Base-by-base conservation (phyloP, 2,888 invertebrate species). In the Limnephilus marmoratus region DNA sequence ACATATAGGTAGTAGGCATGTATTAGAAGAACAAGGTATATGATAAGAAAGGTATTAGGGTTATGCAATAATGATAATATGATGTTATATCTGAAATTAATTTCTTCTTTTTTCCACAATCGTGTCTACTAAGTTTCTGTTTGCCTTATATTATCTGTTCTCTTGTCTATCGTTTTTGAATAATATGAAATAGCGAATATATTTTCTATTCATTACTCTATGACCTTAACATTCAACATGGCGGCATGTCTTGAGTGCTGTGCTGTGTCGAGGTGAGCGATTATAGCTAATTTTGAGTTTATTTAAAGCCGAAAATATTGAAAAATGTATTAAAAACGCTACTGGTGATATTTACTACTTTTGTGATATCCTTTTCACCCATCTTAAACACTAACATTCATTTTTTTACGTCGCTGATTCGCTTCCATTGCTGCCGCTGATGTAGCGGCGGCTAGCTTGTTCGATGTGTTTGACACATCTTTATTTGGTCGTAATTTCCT, bases 171-270 rank as follows among this genome's bases (percentile, higher is more conserved):
- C 24, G 68, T n/a, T 68, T 68, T 53, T n/a, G 9, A 68, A 68
- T 68, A 68, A 4, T 24, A 5, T 68, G 24, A 68, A 68, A 68
- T 68, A 9, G 68, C 68, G 2, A n/a, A 68, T 68, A 68, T 68
- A 5, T 68, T 68, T 68, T 68, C 85, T 34, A 49, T 87, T 29
- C n/a, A 85, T 45, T 85, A 41, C 41, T 87, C 87, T 97, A 53
- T 87, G 87, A 87, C 87, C 49, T 87, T 87, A 97, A 98, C 97
- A 98, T 97, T 97, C 97, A 98, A 98, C 97, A 98, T 98, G 98
- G 98, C 98, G 98, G 98, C 98, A 98, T 98, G 98, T 98, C 98
- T 98, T 98, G 98, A 98, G 98, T 98, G 98, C 98, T 98, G 97
- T 98, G 98, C 98, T 98, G 98, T 98, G 98, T 98, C 98, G 98